Conservation (phyloP, 2,113 vertebrate genomes). For the Eira barbara region DNA sequence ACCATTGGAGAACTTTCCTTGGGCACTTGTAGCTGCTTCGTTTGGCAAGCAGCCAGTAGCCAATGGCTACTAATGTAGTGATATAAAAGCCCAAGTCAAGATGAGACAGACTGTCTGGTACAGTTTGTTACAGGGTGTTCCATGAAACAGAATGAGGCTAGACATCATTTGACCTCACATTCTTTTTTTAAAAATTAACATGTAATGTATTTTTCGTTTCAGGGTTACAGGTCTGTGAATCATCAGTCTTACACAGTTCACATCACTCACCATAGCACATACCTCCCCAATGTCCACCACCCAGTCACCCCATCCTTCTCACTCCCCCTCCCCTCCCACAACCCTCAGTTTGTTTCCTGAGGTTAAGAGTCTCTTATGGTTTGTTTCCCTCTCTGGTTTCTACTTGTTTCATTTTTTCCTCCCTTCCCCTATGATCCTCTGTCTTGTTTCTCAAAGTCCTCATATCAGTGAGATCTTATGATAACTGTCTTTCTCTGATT, state of each 20-base stretch:
- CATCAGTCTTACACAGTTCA: no score
- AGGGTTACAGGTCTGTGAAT: no score
- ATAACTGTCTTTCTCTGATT: no score
- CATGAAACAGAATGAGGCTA: not conserved
- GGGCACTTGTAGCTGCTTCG: not conserved
- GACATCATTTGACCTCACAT: not conserved
- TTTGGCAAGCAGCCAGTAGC: not conserved
- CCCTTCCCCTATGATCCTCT: not conserved
- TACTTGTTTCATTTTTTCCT: not conserved
- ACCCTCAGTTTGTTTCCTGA: no score
- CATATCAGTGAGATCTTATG: no score
- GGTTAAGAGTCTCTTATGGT: no score
- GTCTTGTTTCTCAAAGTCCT: no score
- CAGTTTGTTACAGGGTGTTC: not conserved
- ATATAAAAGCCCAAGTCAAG: not conserved
- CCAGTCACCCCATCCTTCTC: no score
- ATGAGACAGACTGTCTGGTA: not conserved
- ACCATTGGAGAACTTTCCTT: not conserved
- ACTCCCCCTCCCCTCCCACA: fast-evolving
- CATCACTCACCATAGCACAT: no score
- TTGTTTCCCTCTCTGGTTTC: not conserved
- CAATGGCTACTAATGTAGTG: not conserved
- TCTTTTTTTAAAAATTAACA: not conserved
- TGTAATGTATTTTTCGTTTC: no score
- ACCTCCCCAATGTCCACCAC: no score